A percentile compares a stretch with the other conserved stretches of the same genome.
phyloP scores from a whole-genome alignment of 2,888 invertebrate species.

The Dasysyrphus albostriatus region DNA sequence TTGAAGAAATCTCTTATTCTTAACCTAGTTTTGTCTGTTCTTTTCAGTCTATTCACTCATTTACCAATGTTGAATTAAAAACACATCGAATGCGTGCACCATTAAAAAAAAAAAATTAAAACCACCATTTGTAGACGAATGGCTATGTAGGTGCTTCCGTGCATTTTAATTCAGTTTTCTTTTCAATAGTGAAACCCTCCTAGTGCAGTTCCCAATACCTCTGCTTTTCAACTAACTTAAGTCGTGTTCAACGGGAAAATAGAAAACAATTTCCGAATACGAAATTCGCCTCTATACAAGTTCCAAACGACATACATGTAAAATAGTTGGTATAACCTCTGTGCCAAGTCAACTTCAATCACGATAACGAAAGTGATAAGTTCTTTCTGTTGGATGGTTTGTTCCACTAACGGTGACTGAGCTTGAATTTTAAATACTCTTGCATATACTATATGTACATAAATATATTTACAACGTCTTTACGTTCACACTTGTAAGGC shows the following conservation, averaged over 20 bases:
- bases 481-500: slow-evolving; percentile 29
- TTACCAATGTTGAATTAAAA: slow-evolving; percentile 27
- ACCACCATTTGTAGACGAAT: slow-evolving; percentile 26
- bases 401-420: slow-evolving; percentile 68
- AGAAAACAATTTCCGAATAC: slow-evolving; percentile 66
- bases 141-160: slow-evolving; percentile 51
- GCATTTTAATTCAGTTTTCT: slow-evolving; percentile 66
- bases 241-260: slow-evolving; percentile 74
- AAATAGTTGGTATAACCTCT: slow-evolving; percentile 59
- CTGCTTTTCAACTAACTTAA: slow-evolving; percentile 2
- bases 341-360: slow-evolving; percentile 65
- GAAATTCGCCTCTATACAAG: slow-evolving; percentile 18
- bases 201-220: slow-evolving; percentile 38
- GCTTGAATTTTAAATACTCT: slow-evolving; percentile 64
- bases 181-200: slow-evolving; percentile 29
- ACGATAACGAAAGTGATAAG: slow-evolving; percentile 75
- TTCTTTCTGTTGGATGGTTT: slow-evolving; percentile 51
- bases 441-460: neutral
- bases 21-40: slow-evolving; percentile 60
- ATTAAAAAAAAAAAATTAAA: slow-evolving; percentile 48
- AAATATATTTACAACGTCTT: neutral
- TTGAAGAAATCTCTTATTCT: slow-evolving; percentile 43
- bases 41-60: slow-evolving; percentile 7
- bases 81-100: too few species aligned
- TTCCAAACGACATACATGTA: slow-evolving; percentile 33